Base-by-base conservation (phyloP, 2,888 invertebrate genomes). In the Machimus rusticus region DNA sequence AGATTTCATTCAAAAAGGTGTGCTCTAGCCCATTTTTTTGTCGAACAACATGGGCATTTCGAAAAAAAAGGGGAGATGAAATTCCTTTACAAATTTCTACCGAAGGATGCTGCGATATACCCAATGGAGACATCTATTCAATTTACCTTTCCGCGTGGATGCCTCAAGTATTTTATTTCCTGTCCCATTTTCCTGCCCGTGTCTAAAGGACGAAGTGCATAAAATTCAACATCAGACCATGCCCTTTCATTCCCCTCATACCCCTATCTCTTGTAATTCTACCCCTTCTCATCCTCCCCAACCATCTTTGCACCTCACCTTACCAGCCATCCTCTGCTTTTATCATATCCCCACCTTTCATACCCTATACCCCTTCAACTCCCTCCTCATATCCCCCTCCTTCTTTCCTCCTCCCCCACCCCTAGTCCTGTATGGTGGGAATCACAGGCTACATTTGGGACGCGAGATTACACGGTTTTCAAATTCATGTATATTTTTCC, bases 91-190 rank as follows among this genome's bases (percentile, higher is more conserved):
- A 78, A 34, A 78, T 78, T 78, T 43, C 43, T 16, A 78, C 37
- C 23, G 14, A 28, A 43, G 43, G 43, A 43, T 78, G 43, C 19
- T 78, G 78, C 78, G 39, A 78, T 39, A 78, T 12, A 78, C 37
- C 78, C 78, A 78, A 78, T 78, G 43, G 37, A 78, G 37, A 78
- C 78, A 78, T 39, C 37, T 39, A 51, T 46, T 51, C 23, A 79
- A 39, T 79, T 43, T 79, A 79, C 46, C 51, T 79, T 79, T 79
- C 79, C 79, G 46, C 51, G 79, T 79, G 51, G 46, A 46, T 79
- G 79, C 51, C 51, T 79, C 79, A 79, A 79, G 79, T 51, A 28
- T 79, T 46, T 79, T 79, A 46, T 46, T 79, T 79, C 19, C 79
- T 51, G 46, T 51, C 31, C 23, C 14, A 79, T 79, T 79, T 79